Conservation (phyloP, 2,113 vertebrate species). For the Rhea americana region DNA sequence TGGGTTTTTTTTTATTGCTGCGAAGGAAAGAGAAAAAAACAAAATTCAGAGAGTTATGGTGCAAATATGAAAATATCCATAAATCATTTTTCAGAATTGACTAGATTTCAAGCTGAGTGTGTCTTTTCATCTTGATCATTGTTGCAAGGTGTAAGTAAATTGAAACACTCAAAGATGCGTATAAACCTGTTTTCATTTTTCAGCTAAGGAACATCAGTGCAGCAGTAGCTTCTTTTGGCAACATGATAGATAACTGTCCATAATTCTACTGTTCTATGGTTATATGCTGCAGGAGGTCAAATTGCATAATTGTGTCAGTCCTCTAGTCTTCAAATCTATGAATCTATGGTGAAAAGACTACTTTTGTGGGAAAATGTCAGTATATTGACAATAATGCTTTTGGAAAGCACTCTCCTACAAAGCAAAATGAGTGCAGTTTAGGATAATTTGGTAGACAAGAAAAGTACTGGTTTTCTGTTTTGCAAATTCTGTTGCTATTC, state of each 20-base stretch:
- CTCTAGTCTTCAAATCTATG: background rate
- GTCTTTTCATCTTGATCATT: background rate
- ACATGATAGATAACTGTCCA: background rate
- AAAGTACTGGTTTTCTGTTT: background rate
- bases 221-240: background rate
- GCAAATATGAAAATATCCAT: background rate
- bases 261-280: background rate
- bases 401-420: background rate
- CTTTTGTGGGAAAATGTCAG: background rate
- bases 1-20: background rate
- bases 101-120: background rate
- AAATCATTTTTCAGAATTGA: background rate
- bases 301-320: background rate
- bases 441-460: background rate
- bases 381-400: background rate
- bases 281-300: background rate
- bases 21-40: fast-evolving
- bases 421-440: background rate
- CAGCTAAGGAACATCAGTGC: background rate
- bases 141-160: background rate
- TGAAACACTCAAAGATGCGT: background rate
- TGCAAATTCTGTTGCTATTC: background rate
- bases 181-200: background rate
- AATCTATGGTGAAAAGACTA: background rate
- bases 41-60: background rate